Evolutionary conservation across 2,797 vertebrate genomes (phyloP).

Genomic region (Myotis findleyi): DNA sequence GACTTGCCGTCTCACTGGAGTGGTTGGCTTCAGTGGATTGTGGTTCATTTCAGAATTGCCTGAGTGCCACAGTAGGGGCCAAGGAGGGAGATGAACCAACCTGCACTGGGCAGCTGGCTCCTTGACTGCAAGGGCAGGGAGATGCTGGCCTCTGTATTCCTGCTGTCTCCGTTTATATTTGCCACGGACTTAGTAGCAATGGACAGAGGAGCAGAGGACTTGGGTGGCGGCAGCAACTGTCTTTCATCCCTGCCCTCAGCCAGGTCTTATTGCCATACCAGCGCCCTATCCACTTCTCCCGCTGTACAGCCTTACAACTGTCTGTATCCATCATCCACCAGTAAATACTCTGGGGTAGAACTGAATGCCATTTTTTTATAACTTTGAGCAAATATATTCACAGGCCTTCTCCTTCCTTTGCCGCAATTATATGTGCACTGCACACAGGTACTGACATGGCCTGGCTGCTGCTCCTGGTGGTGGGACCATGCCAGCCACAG

Average conservation of each 20-base stretch:
- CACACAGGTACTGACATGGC: no score
- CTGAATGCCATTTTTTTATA: conserved; percentile 58
- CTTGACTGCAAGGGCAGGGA: background rate
- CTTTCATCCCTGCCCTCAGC: background rate
- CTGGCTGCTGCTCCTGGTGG: background rate
- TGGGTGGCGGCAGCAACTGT: background rate
- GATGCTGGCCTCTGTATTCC: background rate
- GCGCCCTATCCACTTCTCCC: background rate
- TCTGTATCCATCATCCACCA: background rate
- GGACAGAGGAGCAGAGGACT: background rate
- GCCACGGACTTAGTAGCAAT: background rate
- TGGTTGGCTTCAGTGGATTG: background rate
- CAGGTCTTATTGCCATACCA: background rate
- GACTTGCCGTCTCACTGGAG: background rate
- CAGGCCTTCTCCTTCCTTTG: conserved; percentile 39
- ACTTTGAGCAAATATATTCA: conserved; percentile 66
- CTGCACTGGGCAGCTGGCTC: background rate
- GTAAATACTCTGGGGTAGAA: conserved; percentile 58
- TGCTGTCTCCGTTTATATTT: background rate
- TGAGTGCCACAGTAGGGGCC: background rate
- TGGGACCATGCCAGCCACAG: background rate
- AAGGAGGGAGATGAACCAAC: background rate
- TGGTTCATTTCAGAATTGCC: background rate
- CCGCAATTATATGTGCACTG: background rate
- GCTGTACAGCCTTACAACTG: background rate